Evolutionary conservation across 2,113 vertebrate genomes (phyloP).

Genomic region (Clinocottus analis): DNA sequence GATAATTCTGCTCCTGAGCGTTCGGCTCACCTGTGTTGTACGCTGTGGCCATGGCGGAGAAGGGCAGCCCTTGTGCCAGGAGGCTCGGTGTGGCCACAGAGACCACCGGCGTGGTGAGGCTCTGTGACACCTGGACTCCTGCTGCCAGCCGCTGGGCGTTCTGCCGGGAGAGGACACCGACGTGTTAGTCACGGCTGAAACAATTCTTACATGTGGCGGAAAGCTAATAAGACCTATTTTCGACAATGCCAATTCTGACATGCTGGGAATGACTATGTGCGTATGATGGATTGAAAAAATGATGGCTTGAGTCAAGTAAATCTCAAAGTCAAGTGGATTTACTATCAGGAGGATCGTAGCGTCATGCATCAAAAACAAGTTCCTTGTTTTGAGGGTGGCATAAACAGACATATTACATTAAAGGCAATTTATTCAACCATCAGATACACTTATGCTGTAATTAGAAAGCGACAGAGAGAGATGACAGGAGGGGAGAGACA

Average conservation of each 20-base stretch:
- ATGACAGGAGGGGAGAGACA: neutral
- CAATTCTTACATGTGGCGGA: neutral
- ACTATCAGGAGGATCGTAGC: conserved; percentile 43
- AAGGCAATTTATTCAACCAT: conserved; percentile 61
- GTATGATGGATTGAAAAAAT: conserved; percentile 46
- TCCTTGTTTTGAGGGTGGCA: conserved; percentile 16
- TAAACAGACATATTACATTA: conserved; percentile 66
- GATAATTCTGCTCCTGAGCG: neutral
- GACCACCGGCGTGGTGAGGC: conserved; percentile 94
- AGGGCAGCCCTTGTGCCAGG: conserved; percentile 88
- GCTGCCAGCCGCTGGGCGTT: conserved; percentile 90
- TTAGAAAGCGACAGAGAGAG: neutral
- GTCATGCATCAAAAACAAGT: conserved; percentile 66
- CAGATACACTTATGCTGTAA: neutral
- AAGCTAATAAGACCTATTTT: neutral
- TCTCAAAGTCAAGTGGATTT: conserved; percentile 58
- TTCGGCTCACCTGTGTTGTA: conserved; percentile 83
- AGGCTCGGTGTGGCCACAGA: conserved; percentile 94
- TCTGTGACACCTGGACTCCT: conserved; percentile 88
- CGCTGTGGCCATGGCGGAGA: conserved; percentile 85
- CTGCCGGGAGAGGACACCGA: conserved; percentile 72
- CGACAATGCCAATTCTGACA: conserved; percentile 35
- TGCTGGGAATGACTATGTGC: conserved; percentile 69
- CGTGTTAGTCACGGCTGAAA: neutral
- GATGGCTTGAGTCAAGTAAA: conserved; percentile 51